Evolutionary conservation across 2,888 invertebrate species (phyloP).

Genomic region (Cataglyphis livida): DNA sequence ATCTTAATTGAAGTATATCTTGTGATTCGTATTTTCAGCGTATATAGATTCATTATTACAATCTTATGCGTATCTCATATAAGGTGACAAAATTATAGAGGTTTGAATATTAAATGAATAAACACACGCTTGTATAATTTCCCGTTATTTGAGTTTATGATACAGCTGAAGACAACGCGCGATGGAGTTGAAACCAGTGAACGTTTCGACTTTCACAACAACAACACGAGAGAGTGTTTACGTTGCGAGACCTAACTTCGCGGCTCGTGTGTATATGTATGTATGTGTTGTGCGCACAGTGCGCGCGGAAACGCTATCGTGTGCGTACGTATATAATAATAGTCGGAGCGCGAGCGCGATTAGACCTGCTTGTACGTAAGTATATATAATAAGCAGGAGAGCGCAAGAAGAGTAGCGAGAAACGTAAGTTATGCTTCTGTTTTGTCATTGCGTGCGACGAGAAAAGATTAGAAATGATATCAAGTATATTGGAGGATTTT

Average conservation of each 20-base stretch:
- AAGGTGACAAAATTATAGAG: slow-evolving; percentile 1
- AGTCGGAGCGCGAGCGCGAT: slow-evolving; percentile 49
- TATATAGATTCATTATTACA: neutral
- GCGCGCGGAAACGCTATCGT: slow-evolving; percentile 27
- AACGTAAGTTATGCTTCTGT: slow-evolving; percentile 35
- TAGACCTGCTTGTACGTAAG: slow-evolving; percentile 50
- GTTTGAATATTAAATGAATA: neutral
- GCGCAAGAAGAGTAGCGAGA: slow-evolving; percentile 48
- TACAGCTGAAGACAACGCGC: slow-evolving; percentile 17
- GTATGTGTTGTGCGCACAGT: slow-evolving; percentile 4
- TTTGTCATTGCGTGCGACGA: slow-evolving; percentile 38
- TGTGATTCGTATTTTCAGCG: neutral
- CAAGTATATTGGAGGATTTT: slow-evolving; percentile 53
- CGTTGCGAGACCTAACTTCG: slow-evolving; percentile 18
- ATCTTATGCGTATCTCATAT: neutral
- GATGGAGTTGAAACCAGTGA: slow-evolving; percentile 21
- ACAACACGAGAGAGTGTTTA: slow-evolving; percentile 40
- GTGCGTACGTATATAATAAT: slow-evolving; percentile 60
- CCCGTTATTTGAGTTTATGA: slow-evolving; percentile 14
- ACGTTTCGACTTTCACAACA: slow-evolving; percentile 42
- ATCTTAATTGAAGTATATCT: neutral
- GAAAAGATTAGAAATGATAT: slow-evolving; percentile 35
- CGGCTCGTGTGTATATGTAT: neutral
- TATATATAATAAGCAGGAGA: slow-evolving; percentile 23
- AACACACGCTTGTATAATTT: neutral